Evolutionary conservation across 2,113 vertebrate species (phyloP).

Genomic region (Dasyornis broadbenti): DNA sequence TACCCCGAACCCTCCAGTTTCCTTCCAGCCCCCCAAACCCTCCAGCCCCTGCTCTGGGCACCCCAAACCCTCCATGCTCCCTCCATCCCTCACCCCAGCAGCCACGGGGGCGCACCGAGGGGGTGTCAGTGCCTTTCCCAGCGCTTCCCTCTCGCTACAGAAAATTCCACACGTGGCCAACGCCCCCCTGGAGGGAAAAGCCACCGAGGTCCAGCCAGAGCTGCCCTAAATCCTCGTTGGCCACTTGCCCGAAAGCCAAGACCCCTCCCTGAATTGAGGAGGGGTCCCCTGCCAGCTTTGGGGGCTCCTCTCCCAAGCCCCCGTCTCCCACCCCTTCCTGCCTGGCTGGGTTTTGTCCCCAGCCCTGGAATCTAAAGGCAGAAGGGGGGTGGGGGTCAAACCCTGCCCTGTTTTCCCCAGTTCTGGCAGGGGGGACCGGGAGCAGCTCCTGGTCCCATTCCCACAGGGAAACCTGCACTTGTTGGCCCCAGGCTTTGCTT

Average conservation of each 20-base stretch:
- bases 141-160: neutral
- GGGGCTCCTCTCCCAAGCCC: neutral
- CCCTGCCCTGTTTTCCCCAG: accelerated
- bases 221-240: neutral
- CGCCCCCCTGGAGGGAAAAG: neutral
- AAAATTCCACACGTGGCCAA: neutral
- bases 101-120: neutral
- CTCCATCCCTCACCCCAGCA: neutral
- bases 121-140: neutral
- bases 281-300: neutral
- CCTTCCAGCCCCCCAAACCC: neutral
- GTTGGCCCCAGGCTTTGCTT: neutral
- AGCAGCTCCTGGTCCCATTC: neutral
- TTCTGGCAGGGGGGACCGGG: neutral
- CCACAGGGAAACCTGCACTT: neutral
- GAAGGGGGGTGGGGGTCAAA: too few relatives aligned
- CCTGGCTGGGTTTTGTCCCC: neutral
- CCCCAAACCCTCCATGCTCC: neutral
- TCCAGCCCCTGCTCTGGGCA: neutral
- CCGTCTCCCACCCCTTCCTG: neutral
- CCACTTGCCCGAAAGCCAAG: neutral
- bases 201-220: neutral
- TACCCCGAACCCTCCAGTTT: neutral
- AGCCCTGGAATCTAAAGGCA: neutral
- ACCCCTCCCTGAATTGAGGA: neutral